These are phyloP conservation scores for Oenanthe melanoleuca DNA, from an alignment of 2,113 vertebrate genomes.

Conservation along the genomic window DNA sequence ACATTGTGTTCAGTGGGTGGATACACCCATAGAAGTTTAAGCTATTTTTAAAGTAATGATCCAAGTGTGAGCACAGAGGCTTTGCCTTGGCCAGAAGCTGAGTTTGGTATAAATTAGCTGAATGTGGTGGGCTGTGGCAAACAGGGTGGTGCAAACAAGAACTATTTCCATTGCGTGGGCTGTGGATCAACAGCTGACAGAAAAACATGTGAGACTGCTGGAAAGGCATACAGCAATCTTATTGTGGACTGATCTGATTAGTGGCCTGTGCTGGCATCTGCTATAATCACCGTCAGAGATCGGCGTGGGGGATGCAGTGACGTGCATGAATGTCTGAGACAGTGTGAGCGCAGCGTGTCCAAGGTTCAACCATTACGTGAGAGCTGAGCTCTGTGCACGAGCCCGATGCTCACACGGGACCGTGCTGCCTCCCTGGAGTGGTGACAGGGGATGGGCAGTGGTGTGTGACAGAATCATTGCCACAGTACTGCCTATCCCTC, in stretches of 20 bases:
- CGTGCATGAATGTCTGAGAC: neutral
- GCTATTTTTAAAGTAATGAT: neutral
- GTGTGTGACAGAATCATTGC: neutral
- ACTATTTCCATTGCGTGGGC: neutral
- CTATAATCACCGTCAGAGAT: neutral
- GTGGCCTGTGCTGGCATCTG: neutral
- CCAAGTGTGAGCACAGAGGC: neutral
- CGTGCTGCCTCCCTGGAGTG: accelerated
- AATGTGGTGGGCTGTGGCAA: neutral
- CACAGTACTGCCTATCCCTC: neutral
- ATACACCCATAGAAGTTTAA: neutral
- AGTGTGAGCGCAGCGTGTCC: accelerated
- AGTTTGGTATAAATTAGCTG: neutral
- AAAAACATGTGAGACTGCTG: neutral
- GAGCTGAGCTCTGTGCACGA: neutral
- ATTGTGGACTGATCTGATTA: constrained; percentile 36
- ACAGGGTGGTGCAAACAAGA: neutral
- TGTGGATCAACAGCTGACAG: neutral
- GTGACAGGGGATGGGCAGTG: accelerated
- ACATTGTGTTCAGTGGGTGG: neutral
- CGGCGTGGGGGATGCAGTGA: neutral
- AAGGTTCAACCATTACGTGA: neutral
- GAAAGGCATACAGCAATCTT: neutral
- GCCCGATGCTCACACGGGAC: neutral
- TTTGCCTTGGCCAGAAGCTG: neutral